Percentiles rank a stretch among this genome's conserved stretches.
Conservation (phyloP, 2,113 vertebrate species). For the Phrynosoma platyrhinos region DNA sequence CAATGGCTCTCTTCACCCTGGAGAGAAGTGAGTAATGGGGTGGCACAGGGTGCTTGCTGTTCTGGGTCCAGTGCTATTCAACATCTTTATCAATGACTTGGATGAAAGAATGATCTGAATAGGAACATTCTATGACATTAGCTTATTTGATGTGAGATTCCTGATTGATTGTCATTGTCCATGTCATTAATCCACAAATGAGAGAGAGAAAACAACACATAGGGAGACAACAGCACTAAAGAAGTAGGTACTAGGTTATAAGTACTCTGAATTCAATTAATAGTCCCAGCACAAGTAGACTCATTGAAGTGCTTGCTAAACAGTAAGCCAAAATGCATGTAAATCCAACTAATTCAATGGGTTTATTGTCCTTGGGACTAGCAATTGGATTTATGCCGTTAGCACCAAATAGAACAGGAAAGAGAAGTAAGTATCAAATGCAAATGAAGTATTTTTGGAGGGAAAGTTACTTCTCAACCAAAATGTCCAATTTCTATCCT, state of each 20-base stretch:
- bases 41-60: too few relatives aligned
- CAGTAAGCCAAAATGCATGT: too few relatives aligned
- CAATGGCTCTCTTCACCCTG: too few relatives aligned
- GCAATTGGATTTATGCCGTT: too few relatives aligned
- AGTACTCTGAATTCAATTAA: too few relatives aligned
- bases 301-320: too few relatives aligned
- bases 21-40: too few relatives aligned
- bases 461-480: not conserved
- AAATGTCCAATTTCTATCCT: not conserved
- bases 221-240: not conserved
- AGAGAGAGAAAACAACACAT: not conserved
- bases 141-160: not conserved
- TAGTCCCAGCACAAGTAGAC: too few relatives aligned
- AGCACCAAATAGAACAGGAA: not conserved
- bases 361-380: too few relatives aligned
- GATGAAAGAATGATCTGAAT: too few relatives aligned
- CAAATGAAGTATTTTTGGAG: not conserved
- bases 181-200: not conserved
- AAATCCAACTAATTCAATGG: not conserved
- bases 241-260: not conserved
- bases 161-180: not conserved
- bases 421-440: not conserved
- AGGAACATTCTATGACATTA: not conserved
- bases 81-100: not conserved
- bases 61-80: too few relatives aligned